Base-by-base conservation (phyloP, 2,888 invertebrate species). In the Callyntrura sp. region DNA sequence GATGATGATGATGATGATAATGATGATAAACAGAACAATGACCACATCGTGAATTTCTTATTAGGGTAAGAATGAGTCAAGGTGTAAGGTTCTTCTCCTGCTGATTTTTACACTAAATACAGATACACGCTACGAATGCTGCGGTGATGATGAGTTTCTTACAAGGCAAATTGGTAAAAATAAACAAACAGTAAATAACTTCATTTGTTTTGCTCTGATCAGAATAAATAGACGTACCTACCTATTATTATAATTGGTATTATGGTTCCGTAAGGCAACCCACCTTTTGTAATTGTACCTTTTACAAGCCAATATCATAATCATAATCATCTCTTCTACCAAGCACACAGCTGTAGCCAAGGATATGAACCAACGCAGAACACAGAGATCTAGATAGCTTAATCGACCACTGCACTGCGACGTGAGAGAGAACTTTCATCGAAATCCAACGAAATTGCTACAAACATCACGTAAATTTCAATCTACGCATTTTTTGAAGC, bases 151-250 rank as follows among this genome's bases (percentile, higher is more conserved):
- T 17, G 57, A 73, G 20, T 20, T 73, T 45, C 12, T 45, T 17
- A 45, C 70, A 73, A 73, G 45, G 35, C 35, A 35, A 35, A 35
- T 35, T 4, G 6, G 70, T 17, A 45, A 73, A 45, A 73, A 48
- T 45, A 73, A 73, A 73, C 20, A 73, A 73, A 73, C 70, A n/a
- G 45, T 45, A 73, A 73, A 73, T 48, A 43, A 73, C 20, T 48
- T 57, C 17, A n/a, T 57, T 6, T 17, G 17, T 51, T 51, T 51
- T 51, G 51, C 9, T 8, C n/a, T 51, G n/a, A 51, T 51, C 14
- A 5, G 3, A 5, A 51, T 14, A 12, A 5, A 51, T 51, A 51
- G 4, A 51, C 9, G 9, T 5, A n/a, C 51, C 51, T 51, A 51
- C 9, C n/a, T n/a, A n/a, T n/a, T 6, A 57, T 6, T 57, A 57